Evolutionary conservation across 2,113 vertebrate species (phyloP).

Genomic region (Cyprinodon variegatus): DNA sequence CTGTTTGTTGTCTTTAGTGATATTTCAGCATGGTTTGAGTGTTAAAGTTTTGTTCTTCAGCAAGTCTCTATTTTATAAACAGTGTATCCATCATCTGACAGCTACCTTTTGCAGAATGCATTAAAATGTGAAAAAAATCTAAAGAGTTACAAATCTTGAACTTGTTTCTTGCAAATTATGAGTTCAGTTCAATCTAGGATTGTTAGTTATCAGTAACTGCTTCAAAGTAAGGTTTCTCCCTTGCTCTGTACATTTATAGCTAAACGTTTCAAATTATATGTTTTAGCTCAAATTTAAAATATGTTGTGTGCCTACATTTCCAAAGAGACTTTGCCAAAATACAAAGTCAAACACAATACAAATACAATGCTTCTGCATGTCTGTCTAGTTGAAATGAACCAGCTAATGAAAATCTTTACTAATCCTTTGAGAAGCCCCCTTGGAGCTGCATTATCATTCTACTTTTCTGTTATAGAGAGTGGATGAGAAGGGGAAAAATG

Average conservation of each 20-base stretch:
- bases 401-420: slow-evolving; percentile 75
- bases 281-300: slow-evolving; percentile 27
- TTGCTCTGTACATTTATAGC: neutral
- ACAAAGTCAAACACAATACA: slow-evolving; percentile 6
- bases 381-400: slow-evolving; percentile 68
- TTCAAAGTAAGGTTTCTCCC: slow-evolving; percentile 1
- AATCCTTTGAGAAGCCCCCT: slow-evolving; percentile 67
- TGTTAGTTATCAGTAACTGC: slow-evolving; percentile 5
- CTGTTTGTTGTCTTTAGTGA: neutral
- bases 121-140: neutral
- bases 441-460: slow-evolving; percentile 54
- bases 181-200: neutral
- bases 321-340: slow-evolving; percentile 38
- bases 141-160: neutral
- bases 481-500: slow-evolving; percentile 27
- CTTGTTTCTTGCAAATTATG: neutral
- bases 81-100: no score
- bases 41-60: neutral
- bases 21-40: neutral
- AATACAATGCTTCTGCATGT: slow-evolving; percentile 39
- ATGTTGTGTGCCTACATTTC: slow-evolving; percentile 22
- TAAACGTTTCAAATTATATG: neutral
- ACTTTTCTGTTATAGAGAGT: slow-evolving; percentile 47
- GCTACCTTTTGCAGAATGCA: no score
- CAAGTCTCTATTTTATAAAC: neutral